Percentiles rank a stretch among this genome's conserved stretches.
phyloP scores from a whole-genome alignment of 2,888 invertebrate species.

The Lasioglossum marginatum region DNA sequence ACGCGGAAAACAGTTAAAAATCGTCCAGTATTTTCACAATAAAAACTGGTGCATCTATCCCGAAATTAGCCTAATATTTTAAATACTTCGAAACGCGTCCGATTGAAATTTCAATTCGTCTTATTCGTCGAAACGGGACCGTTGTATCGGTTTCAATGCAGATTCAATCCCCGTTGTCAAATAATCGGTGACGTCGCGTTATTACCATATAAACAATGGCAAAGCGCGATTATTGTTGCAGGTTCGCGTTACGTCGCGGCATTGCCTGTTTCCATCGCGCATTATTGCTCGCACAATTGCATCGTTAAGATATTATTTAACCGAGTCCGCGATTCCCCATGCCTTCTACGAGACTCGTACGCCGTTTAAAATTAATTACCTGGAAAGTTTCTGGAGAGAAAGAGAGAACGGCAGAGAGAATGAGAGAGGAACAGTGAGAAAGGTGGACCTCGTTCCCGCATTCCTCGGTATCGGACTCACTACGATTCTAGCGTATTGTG shows the following conservation, averaged over 20 bases:
- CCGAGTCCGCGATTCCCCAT: conserved; percentile 26
- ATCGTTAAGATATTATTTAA: conserved; percentile 58
- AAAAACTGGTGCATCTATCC: no score
- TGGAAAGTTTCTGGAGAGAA: conserved; percentile 47
- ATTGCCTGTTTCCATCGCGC: conserved; percentile 28
- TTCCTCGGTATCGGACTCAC: conserved; percentile 40
- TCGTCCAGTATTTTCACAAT: no score
- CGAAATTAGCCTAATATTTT: no score
- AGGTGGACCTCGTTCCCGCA: conserved; percentile 53
- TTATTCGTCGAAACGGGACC: neutral
- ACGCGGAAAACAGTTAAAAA: no score
- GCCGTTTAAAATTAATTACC: conserved; percentile 54
- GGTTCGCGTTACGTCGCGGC: conserved; percentile 36
- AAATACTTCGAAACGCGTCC: neutral
- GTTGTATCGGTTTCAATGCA: neutral
- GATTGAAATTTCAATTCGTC: neutral
- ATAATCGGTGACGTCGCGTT: conserved; percentile 20
- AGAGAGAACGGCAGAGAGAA: neutral
- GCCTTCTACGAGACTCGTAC: conserved; percentile 6
- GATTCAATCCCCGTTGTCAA: conserved; percentile 2
- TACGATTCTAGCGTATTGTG: conserved; percentile 4
- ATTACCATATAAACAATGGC: conserved; percentile 35
- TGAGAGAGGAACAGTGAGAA: neutral
- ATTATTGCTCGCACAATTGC: conserved; percentile 57
- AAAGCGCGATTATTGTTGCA: conserved; percentile 21